Evolutionary conservation across 37 sponge, comb jelly and placozoan genomes (phyloP).

Genomic region (Beroe forskalii): DNA sequence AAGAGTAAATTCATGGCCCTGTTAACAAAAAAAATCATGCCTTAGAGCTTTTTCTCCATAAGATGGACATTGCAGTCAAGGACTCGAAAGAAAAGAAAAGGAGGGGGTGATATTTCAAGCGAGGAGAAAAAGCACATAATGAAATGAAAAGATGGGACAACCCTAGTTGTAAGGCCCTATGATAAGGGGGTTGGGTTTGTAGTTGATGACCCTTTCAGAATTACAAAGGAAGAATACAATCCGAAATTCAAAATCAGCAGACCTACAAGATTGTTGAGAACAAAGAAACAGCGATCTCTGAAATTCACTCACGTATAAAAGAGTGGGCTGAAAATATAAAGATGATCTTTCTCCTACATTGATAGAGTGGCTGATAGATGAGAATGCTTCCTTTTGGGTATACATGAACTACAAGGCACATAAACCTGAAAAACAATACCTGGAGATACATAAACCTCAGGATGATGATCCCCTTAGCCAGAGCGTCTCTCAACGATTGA

Average conservation of each 20-base stretch:
- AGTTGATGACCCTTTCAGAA: neutral
- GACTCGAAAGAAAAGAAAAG: neutral
- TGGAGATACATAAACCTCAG: no score
- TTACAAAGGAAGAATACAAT: neutral
- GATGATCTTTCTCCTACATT: no score
- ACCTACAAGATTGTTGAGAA: neutral
- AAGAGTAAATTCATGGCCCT: no score
- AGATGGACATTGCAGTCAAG: no score
- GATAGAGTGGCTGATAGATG: no score
- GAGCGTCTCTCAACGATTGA: neutral
- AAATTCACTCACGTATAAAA: no score
- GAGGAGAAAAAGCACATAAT: neutral
- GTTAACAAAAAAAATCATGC: no score
- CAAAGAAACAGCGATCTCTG: no score
- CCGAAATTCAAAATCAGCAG: neutral
- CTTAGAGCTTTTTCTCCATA: no score
- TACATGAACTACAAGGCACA: neutral
- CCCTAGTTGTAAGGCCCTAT: neutral
- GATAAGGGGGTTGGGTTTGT: neutral
- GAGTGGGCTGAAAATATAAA: no score
- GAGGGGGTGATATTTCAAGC: neutral
- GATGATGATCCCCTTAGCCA: neutral
- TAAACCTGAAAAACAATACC: neutral
- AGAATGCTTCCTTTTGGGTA: no score
- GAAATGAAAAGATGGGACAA: neutral